phyloP scores from a whole-genome alignment of 2,797 vertebrate genomes.

The Pangasius mekongensis region DNA sequence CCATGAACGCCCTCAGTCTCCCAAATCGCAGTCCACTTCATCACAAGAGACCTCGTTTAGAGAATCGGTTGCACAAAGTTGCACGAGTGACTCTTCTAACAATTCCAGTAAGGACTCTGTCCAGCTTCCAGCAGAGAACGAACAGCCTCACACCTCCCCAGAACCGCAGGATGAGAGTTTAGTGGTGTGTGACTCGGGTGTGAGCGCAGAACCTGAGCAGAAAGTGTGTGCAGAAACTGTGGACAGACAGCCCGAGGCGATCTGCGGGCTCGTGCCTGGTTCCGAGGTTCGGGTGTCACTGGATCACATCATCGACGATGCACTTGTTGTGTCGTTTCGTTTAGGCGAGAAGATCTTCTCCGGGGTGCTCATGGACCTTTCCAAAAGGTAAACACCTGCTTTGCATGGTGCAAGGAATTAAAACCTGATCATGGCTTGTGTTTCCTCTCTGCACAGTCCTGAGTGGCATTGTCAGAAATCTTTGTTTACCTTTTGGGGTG shows the following conservation, averaged over 20 bases:
- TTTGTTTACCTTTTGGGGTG: conserved; percentile 32
- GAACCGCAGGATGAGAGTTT: conserved; percentile 23
- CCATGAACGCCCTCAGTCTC: conserved; percentile 36
- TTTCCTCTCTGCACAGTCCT: not conserved
- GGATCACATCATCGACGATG: conserved; percentile 97
- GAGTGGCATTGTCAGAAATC: not conserved
- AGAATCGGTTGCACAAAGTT: conserved; percentile 51
- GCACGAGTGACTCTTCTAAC: conserved; percentile 54
- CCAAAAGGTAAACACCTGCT: conserved; percentile 83
- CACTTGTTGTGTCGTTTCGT: conserved; percentile 93
- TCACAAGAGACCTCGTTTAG: conserved; percentile 46
- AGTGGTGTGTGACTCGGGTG: not conserved
- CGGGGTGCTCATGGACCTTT: conserved; percentile 96
- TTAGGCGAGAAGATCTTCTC: conserved; percentile 93
- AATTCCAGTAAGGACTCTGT: conserved; percentile 51
- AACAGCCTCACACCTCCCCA: conserved; percentile 36
- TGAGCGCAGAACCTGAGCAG: not conserved
- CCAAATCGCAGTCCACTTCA: conserved; percentile 35
- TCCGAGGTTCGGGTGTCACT: conserved; percentile 92
- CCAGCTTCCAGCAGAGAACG: conserved; percentile 33
- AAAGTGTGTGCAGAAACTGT: conserved; percentile 5
- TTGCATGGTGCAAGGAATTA: not conserved
- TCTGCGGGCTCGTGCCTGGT: conserved; percentile 71
- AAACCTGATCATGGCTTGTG: not conserved
- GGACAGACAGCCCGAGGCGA: conserved; percentile 20